Evolutionary conservation across 2,113 vertebrate species (phyloP).

Genomic region (Calidris pygmaea): DNA sequence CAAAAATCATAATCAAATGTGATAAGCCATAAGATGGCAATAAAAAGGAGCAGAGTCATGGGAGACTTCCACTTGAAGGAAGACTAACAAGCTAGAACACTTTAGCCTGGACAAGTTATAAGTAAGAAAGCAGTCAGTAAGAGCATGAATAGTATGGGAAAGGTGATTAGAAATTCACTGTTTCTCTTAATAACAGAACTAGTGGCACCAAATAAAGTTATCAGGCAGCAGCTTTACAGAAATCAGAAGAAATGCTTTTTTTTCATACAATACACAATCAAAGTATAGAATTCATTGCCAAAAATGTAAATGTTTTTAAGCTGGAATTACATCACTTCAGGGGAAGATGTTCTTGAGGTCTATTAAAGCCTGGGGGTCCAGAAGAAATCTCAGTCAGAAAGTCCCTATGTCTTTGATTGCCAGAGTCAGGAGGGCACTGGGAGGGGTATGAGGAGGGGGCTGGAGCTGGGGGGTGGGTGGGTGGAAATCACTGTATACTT

Average conservation of each 20-base stretch:
- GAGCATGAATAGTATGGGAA: not conserved
- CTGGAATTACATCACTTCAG: not conserved
- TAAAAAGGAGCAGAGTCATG: not conserved
- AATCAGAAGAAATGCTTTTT: not conserved
- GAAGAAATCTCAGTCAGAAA: not conserved
- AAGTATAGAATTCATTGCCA: not conserved
- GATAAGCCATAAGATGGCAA: not conserved
- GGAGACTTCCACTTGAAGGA: not conserved
- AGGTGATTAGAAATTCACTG: not conserved
- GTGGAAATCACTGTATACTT: not conserved
- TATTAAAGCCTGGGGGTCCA: not conserved
- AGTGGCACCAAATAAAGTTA: not conserved
- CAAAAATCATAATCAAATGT: not conserved
- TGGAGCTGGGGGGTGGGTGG: accelerated
- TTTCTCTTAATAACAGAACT: not conserved
- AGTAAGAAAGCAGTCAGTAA: not conserved
- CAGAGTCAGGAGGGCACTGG: not conserved
- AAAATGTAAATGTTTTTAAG: not conserved
- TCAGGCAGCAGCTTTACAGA: not conserved
- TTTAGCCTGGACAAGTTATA: not conserved
- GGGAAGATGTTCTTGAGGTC: not conserved
- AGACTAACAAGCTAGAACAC: not conserved
- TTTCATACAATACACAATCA: not conserved
- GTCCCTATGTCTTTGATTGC: not conserved
- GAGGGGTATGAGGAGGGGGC: too few species aligned